Evolutionary conservation across 2,888 invertebrate species (phyloP), one percentile per base, ranked within the genome.

Genomic region (Lamellibrachia satsuma): DNA sequence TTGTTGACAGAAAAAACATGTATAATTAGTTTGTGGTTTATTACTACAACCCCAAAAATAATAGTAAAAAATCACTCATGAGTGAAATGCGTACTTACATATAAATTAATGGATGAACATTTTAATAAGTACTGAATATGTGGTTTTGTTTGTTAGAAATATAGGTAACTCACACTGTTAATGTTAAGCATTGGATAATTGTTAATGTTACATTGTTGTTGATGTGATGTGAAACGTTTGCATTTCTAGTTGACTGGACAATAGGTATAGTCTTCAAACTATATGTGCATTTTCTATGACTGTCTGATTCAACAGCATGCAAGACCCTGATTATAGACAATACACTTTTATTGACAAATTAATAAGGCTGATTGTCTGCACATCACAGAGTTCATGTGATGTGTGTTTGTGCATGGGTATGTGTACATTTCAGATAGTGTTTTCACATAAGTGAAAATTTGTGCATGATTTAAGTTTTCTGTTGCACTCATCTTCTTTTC

Each of bases 211-310:
- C 60, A 60, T 22, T 22, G 15, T 60, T 60, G 60, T 6, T 75
- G 22, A 6, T 22, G 2, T 75, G 75, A 22, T 75, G 22, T 75
- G 75, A 11, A 15, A 75, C n/a, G 3, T 55, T 75, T 75, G 22
- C 75, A 75, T 75, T 75, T 75, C 75, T 75, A 75, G 75, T 75
- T 15, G 75, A 75, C 75, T 75, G 75, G 75, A 75, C 75, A 22
- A 75, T 75, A 75, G 75, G 75, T 75, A 75, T 75, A 75, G 22
- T 75, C 22, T 75, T 75, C 22, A 22, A 75, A 15, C 6, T 75
- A 75, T 22, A 6, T 22, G 75, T 75, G 75, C 75, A 75, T 22
- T 75, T 22, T 75, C 22, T 75, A n/a, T 11, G 75, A 22, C 22
- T 11, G 15, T 75, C n/a, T 75, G 75, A n/a, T 15, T 15, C 75